phyloP scores from a whole-genome alignment of 2,113 vertebrate species.

The Sylvilagus bachmani region DNA sequence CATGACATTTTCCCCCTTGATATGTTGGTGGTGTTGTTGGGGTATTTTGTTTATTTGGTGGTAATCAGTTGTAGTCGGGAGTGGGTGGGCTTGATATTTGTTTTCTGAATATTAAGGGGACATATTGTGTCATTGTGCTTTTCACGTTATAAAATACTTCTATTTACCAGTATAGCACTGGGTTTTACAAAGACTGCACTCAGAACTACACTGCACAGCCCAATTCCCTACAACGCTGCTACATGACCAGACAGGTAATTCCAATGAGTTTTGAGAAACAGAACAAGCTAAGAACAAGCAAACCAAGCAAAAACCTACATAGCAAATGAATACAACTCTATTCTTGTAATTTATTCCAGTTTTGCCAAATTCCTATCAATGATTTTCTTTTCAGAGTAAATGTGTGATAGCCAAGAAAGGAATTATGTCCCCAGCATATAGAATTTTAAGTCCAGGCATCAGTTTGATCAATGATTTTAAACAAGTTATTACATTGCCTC shows the following conservation, averaged over 20 bases:
- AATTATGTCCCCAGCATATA: background rate
- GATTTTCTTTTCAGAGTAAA: background rate
- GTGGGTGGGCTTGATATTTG: background rate
- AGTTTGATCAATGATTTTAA: constrained; percentile 47
- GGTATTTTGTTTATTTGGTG: constrained; percentile 41
- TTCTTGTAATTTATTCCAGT: constrained; percentile 24
- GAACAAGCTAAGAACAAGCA: constrained; percentile 35
- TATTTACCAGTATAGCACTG: constrained; percentile 93
- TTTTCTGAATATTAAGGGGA: constrained; percentile 82
- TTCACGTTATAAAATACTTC: constrained; percentile 85
- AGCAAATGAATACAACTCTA: constrained; percentile 25
- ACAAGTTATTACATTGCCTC: constrained; percentile 54
- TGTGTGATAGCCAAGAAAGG: constrained; percentile 21
- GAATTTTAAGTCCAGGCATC: constrained; percentile 12
- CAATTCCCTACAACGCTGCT: constrained; percentile 92
- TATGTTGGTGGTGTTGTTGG: constrained; percentile 55
- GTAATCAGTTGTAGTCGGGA: constrained; percentile 22
- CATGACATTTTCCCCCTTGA: constrained; percentile 70
- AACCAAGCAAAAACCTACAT: background rate
- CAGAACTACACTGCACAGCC: constrained; percentile 89
- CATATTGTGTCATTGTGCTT: constrained; percentile 85
- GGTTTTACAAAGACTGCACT: constrained; percentile 94
- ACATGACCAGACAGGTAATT: constrained; percentile 89
- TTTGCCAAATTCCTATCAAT: constrained; percentile 64
- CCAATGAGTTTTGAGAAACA: constrained; percentile 70